Evolutionary conservation across 2,888 invertebrate genomes (phyloP), one percentile per base, ranked within the genome.

Genomic region (Troilus luridus): DNA sequence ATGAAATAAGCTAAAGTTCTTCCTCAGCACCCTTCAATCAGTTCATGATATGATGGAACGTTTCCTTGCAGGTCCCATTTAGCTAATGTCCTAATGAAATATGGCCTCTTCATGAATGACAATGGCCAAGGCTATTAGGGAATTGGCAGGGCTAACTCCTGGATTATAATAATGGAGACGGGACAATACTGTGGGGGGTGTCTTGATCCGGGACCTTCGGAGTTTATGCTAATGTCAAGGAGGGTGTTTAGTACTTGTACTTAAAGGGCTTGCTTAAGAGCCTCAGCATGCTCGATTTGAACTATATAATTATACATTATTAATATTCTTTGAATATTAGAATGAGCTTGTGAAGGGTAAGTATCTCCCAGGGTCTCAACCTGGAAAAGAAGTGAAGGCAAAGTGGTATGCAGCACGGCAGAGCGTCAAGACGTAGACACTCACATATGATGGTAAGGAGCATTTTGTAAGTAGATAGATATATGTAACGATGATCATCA

Each of bases 141-240:
- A 56, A 85, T 85, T 85, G 85, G 56, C 85, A 85, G n/a, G 54
- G 85, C 85, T 58, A 85, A 54, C 85, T 85, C 85, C 85, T n/a
- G 85, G 85, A 56, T 85, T 85, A 85, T 85, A n/a, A 85, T 85
- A 85, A 85, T 85, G n/a, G n/a, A 11, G 56, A n/a, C 11, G 11
- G 56, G 56, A 85, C 85, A 56, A 54, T 54, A 21, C 56, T 19
- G 21, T 11, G n/a, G 85, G 85, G 85, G 56, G 56, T 9, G 11
- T 21, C 56, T 56, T n/a, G 85, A 2, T 6, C 56, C 1, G 27
- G 85, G n/a, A 12, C 6, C 56, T 56, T 1, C 56, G 6, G 19
- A 10, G 11, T 21, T 85, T 56, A 85, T 85, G 85, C 56, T 85
- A 85, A 85, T 85, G 10, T n/a, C 8, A 54, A 7, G 56, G 56